Evolutionary conservation across 2,888 invertebrate genomes (phyloP), one percentile per base, ranked within the genome.

Genomic region (Dioctria linearis): DNA sequence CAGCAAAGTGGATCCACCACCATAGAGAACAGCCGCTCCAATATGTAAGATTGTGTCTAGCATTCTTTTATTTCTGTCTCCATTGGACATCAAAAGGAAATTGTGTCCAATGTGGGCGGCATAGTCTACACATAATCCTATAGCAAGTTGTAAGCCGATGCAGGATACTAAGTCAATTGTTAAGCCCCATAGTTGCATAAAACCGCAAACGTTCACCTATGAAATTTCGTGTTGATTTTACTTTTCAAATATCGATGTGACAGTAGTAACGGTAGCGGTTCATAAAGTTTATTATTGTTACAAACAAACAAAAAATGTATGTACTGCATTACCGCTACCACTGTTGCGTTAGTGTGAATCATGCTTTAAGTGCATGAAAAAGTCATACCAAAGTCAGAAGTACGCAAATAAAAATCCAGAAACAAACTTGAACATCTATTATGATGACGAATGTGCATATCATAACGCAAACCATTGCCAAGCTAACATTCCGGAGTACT

Each of bases 81-180:
- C 91, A 61, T 90, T 89, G 25, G 90, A 88, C 25, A 91, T 88
- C 2, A 93, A 93, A 84, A 96, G 90, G 87, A 95, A 96, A 3
- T 94, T 94, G 86, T 95, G 95, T 0, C 95, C 94, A 5, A 95
- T 93, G 86, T 95, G 95, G 3, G 95, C 94, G 0, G 95, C 94
- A 85, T 95, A 96, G 88, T 96, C 96, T 0, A 96, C 94, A 85
- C 95, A 95, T 75, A 96, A 90, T 73, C 96, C 96, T 82, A 95
- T 94, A 3, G 95, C 95, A 49, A 96, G 90, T 85, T 95, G 94
- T 9, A 96, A 89, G 43, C 94, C 94, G 79, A 96, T 94, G 86
- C 95, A 95, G 78, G 95, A 94, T 8, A 94, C 94, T 76, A 95
- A 92, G 86, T 96, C 95, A 57, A 96, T 93, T 3, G 95, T 95